A percentile compares a stretch with the other conserved stretches of the same genome.
These are phyloP conservation scores for Ophioninae sp. DNA, from an alignment of 2,888 invertebrate species.

Conservation along the genomic window DNA sequence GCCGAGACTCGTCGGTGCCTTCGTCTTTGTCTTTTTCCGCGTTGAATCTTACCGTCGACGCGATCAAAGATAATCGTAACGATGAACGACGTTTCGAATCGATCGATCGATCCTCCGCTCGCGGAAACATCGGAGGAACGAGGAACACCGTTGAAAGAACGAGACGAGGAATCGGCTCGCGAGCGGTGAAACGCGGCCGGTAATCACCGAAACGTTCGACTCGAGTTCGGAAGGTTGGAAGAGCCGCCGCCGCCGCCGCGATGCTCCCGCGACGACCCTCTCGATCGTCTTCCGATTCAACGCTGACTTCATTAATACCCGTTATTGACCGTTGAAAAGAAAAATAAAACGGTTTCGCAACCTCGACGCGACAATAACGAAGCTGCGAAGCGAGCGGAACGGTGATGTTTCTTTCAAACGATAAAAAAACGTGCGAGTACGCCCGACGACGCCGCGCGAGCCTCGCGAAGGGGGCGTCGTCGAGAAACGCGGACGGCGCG, in stretches of 20 bases:
- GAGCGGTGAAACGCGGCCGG: not conserved
- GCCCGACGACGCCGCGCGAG: too few relatives aligned
- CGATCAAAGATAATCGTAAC: conserved; percentile 27
- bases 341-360: too few relatives aligned
- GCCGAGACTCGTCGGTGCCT: conserved; percentile 30
- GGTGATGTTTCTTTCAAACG: too few relatives aligned
- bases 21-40: conserved; percentile 15
- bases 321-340: too few relatives aligned
- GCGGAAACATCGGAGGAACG: not conserved
- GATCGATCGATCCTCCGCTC: not conserved
- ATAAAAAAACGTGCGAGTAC: too few relatives aligned
- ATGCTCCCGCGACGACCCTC: not conserved
- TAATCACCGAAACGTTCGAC: not conserved
- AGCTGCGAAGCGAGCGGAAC: too few relatives aligned
- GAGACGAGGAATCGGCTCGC: not conserved
- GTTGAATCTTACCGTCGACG: conserved; percentile 11
- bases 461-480: too few relatives aligned
- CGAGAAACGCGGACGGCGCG: too few relatives aligned
- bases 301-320: too few relatives aligned
- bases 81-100: conserved; percentile 11
- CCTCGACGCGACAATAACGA: too few relatives aligned
- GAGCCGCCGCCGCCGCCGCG: too few relatives aligned
- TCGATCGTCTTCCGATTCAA: not conserved
- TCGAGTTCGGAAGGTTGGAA: conserved; percentile 3
- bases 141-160: not conserved